Base-by-base conservation (phyloP, 2,113 vertebrate genomes). In the Climacteris rufus region DNA sequence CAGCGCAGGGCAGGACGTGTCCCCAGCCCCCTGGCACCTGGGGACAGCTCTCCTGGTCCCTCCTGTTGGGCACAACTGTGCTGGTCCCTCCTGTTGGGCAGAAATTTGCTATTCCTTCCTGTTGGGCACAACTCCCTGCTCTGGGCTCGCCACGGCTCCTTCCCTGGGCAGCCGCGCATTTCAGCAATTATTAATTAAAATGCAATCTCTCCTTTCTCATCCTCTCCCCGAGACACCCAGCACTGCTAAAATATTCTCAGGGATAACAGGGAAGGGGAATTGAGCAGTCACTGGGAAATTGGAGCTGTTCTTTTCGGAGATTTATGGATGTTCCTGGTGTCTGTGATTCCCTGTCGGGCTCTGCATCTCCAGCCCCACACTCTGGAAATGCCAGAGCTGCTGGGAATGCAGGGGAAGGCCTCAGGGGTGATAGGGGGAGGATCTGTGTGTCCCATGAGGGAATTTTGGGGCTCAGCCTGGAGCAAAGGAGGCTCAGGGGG, bases 151-250 rank as follows among this genome's bases (percentile, higher is more conserved):
- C 21, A 5, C 3, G 1, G 57, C 71, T 86, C 33, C 80, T 76
- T 76, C 64, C 42, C 23, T 49, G 70, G 49, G 49, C 72, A 88
- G 94, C 59, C 53, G 13, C 61, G 90, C 84, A 52, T 71, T 82
- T 64, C 78, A 54, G 74, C 65, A 60, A 76, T 84, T 84, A 85
- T 72, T 96, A 91, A 96, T 96, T 95, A 81, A 94, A 96, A 89
- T 21, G 64, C 40, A 53, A 90, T 91, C 82, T 68, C 30, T 64
- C 78, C 45, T 83, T 75, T 82, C 74, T 81, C 56, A 70, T 91
- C 69, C 52, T 89, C 44, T 96, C 66, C 85, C 57, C 28, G 13
- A 68, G 92, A 87, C 2, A 8, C 69, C 56, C 30, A 61, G 72
- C 70, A 25, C 84, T 72, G 82, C 87, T 94, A 19, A 93, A 78